Percentiles rank a stretch among this genome's conserved stretches.
These are phyloP conservation scores for Porites lobata DNA, from an alignment of 92 coral and sea anemone genomes.

Conservation along the genomic window DNA sequence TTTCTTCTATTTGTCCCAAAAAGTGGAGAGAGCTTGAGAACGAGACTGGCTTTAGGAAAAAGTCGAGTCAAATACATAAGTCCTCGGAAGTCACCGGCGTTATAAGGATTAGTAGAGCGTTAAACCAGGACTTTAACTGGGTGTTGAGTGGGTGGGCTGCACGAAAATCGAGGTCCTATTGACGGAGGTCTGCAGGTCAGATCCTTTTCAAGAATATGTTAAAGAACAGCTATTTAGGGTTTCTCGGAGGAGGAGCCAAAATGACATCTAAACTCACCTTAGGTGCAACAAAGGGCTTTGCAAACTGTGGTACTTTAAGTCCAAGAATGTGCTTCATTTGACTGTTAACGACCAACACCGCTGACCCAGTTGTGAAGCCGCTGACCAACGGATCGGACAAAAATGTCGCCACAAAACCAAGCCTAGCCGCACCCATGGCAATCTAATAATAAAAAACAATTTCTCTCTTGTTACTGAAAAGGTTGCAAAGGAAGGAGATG, in stretches of 20 bases:
- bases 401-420: conserved; percentile 86
- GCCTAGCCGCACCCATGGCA: conserved; percentile 85
- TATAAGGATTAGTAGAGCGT: too few relatives aligned
- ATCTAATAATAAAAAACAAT: conserved; percentile 47
- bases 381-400: conserved; percentile 94
- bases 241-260: neutral
- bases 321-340: conserved; percentile 91
- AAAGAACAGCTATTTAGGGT: neutral
- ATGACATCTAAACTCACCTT: conserved; percentile 64
- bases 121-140: too few relatives aligned
- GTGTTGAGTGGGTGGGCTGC: too few relatives aligned
- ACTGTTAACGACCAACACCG: conserved; percentile 83
- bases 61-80: too few relatives aligned
- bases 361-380: conserved; percentile 98
- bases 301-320: conserved; percentile 70
- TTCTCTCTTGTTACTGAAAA: neutral
- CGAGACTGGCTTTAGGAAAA: too few relatives aligned
- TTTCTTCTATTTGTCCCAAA: too few relatives aligned
- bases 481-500: neutral
- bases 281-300: conserved; percentile 71
- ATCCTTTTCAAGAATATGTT: neutral
- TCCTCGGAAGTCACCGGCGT: too few relatives aligned
- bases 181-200: neutral
- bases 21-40: too few relatives aligned
- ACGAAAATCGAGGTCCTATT: too few relatives aligned